Base-by-base conservation (phyloP, 2,113 vertebrate species). In the Mastomys coucha region DNA sequence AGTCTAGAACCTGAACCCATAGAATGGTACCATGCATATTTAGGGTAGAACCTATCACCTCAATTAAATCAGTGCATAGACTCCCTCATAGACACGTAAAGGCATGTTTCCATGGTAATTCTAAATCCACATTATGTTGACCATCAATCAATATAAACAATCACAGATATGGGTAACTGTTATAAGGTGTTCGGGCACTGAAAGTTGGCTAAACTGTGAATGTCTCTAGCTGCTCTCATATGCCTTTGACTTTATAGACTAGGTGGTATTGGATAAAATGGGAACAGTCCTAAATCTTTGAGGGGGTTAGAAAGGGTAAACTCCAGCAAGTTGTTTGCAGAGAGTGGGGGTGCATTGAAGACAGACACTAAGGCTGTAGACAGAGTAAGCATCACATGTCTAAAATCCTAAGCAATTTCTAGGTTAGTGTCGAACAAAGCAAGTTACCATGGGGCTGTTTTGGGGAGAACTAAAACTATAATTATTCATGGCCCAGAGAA, bases 381-480 rank as follows among this genome's bases (percentile, higher is more conserved):
- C 67, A 51, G 26, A 89, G 16, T 10, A 45, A 24, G 45, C 13
- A 93, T 22, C 67, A 42, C 22, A 36, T 11, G 75, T 51, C 24
- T 65, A 58, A 91, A 81, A 69, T 81, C 28, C 36, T 86, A 69
- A 89, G 5, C 49, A 13, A 7, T 60, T n/a, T 16, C 16, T 51
- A 85, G 33, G 60, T 84, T 72, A 75, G 36, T 58, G 70, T 88
- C 51, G 65, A 88, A 84, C 60, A 91, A 95, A 85, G 65, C 53
- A 89, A 45, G 16, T 89, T 91, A 49, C 89, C 51, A 24, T 81
- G 51, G 19, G 31, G 69, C 2, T 56, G 5, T 77, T 91, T 76
- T 1, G 63, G 12, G 12, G 78, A 86, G 24, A 82, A 45, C 69
- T 87, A 63, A 87, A 24, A 3, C 73, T 65, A 75, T 84, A 65